Evolutionary conservation across 2,888 invertebrate species (phyloP).

Genomic region (Rotaria sp.): DNA sequence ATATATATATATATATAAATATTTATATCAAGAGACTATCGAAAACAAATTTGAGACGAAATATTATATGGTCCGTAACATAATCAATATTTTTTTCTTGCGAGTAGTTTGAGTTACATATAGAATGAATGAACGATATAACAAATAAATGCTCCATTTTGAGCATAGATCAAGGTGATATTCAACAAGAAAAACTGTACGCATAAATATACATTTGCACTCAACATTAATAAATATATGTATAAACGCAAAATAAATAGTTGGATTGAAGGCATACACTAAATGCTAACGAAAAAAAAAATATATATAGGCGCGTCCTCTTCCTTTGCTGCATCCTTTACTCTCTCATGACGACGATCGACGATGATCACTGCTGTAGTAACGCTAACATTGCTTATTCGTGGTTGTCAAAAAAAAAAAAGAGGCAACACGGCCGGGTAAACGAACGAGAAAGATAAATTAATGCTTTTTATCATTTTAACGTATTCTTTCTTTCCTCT

Average conservation of each 20-base stretch:
- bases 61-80: background rate
- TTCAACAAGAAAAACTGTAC: background rate
- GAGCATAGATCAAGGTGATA: background rate
- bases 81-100: background rate
- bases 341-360: background rate
- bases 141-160: background rate
- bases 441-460: background rate
- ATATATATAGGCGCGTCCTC: background rate
- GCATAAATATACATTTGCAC: background rate
- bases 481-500: background rate
- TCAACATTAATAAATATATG: background rate
- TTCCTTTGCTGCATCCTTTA: background rate
- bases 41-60: background rate
- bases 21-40: background rate
- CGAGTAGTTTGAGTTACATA: background rate
- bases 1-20: no score
- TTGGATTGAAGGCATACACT: background rate
- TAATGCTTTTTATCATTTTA: background rate
- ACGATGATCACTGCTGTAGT: background rate
- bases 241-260: background rate
- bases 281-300: no score
- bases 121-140: background rate
- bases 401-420: background rate
- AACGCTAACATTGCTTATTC: background rate
- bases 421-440: background rate